Conservation (phyloP, 2,113 vertebrate genomes). For the Malurus cyaneus region DNA sequence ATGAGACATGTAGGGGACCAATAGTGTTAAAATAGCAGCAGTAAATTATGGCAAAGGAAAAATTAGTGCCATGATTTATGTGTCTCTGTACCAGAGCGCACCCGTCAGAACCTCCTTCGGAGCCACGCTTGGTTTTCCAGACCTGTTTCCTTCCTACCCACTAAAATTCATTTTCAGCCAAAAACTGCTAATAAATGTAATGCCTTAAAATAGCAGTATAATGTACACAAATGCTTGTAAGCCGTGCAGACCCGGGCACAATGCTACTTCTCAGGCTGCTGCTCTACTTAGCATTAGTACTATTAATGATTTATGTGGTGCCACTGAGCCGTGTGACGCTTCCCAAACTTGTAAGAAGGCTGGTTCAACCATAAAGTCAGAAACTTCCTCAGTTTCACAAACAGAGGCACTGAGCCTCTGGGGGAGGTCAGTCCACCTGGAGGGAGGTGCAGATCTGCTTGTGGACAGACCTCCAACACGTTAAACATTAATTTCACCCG, state of each 20-base stretch:
- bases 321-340: background rate
- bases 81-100: background rate
- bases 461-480: background rate
- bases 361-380: background rate
- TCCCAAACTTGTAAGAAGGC: background rate
- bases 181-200: conserved; percentile 14
- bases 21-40: background rate
- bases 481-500: background rate
- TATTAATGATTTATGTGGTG: conserved; percentile 17
- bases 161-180: background rate
- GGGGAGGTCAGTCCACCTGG: background rate
- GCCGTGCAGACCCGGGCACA: background rate
- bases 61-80: background rate
- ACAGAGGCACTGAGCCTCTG: background rate
- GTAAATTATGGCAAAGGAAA: background rate
- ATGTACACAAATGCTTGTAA: background rate
- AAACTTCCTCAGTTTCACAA: background rate
- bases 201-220: conserved; percentile 22
- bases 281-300: background rate
- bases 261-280: conserved; percentile 3
- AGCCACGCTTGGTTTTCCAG: background rate
- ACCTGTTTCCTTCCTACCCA: background rate
- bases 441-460: background rate
- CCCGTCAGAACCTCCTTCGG: background rate
- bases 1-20: background rate